A percentile compares a stretch with the other conserved stretches of the same genome.
phyloP scores from a whole-genome alignment of 2,113 vertebrate species.

The Dicrurus megarhynchus region DNA sequence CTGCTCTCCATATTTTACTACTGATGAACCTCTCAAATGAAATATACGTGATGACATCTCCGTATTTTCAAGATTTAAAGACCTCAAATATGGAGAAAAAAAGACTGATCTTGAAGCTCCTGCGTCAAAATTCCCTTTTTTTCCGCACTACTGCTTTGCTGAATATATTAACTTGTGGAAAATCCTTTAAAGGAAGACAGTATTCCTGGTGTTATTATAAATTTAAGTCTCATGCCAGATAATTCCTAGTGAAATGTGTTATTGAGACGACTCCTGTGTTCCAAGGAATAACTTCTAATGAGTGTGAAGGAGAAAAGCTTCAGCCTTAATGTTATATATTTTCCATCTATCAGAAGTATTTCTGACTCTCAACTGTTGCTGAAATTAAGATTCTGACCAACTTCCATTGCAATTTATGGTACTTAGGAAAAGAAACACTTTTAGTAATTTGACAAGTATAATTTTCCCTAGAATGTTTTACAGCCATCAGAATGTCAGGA shows the following conservation, averaged over 20 bases:
- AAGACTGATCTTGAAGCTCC: not conserved
- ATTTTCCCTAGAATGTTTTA: not conserved
- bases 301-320: not conserved
- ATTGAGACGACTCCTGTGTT: not conserved
- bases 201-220: not conserved
- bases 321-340: not conserved
- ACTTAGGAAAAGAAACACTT: not conserved
- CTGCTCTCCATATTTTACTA: not conserved
- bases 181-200: not conserved
- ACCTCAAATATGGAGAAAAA: not conserved
- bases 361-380: not conserved
- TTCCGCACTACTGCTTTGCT: not conserved
- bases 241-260: not conserved
- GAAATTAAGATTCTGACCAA: not conserved
- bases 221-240: not conserved
- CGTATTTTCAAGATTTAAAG: not conserved
- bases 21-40: not conserved
- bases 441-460: not conserved
- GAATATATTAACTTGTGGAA: not conserved
- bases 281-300: not conserved
- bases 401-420: not conserved
- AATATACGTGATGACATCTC: not conserved
- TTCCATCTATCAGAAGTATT: not conserved
- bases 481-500: not conserved
- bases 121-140: not conserved